Evolutionary conservation across 2,888 invertebrate genomes (phyloP), one percentile per base, ranked within the genome.

Genomic region (Electrophaes corylata): DNA sequence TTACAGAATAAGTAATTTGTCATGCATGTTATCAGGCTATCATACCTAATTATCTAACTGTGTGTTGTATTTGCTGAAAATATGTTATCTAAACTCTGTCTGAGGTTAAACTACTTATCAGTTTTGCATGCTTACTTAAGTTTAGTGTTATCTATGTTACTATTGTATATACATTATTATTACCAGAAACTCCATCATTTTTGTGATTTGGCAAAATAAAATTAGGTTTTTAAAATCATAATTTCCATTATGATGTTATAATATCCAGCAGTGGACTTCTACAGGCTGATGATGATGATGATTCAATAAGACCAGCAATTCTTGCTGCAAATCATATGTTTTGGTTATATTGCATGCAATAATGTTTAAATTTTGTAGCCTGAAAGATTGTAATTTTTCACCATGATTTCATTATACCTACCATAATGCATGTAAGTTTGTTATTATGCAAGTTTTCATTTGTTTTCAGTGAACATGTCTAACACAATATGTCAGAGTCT

Each of bases 401-500:
- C n/a, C n/a, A n/a, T n/a, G n/a, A n/a, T n/a, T n/a, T n/a, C n/a
- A n/a, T n/a, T n/a, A n/a, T n/a, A n/a, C n/a, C n/a, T n/a, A n/a
- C n/a, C n/a, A n/a, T n/a, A n/a, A n/a, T n/a, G n/a, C n/a, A 20
- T 20, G 20, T 29, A 29, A 29, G 26, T 29, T 6, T 37, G 6
- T 47, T 20, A 12, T 23, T 20, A 3, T n/a, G 2, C 23, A 23
- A 10, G 18, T 47, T 29, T 41, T 39, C 60, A 16, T 45, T 52
- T 37, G 72, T 69, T 57, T 57, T 44, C 72, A 75, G 72, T 35
- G 12, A 69, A 57, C 68, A 92, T 92, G 92, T 86, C 87, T 49
- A 87, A 80, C 65, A 79, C 84, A 39, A 77, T 92, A 68, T 79
- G 86, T 55, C 82, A 86, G 54, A 78, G 88, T 39, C 72, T 92